A percentile compares a stretch with the other conserved stretches of the same genome.
Conservation (phyloP, 2,797 vertebrate species). For the Eulemur rubriventer region DNA sequence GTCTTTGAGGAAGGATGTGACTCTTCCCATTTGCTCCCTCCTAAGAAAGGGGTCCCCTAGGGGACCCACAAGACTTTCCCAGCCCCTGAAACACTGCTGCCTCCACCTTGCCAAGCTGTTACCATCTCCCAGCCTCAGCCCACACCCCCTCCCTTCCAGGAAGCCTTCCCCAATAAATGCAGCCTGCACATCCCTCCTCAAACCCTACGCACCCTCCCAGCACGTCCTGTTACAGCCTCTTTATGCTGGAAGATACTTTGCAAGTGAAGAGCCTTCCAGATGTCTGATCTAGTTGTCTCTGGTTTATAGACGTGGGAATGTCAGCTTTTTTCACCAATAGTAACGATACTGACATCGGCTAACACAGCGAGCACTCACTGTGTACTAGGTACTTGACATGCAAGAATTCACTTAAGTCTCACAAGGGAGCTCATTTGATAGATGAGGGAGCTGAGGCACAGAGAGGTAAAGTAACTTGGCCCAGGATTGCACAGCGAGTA, state of each 20-base stretch:
- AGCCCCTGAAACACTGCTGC: not conserved
- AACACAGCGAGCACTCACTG: too few relatives aligned
- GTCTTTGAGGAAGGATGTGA: not conserved
- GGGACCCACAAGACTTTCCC: not conserved
- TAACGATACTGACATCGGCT: not conserved
- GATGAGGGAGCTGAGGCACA: not conserved
- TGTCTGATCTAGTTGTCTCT: not conserved
- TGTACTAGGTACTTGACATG: not conserved
- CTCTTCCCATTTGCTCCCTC: not conserved
- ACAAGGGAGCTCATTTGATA: not conserved
- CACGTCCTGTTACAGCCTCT: not conserved
- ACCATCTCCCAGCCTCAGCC: not conserved
- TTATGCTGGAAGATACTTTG: not conserved
- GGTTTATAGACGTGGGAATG: not conserved
- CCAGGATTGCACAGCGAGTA: not conserved
- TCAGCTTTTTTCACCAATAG: not conserved
- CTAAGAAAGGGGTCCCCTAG: not conserved
- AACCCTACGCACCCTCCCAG: not conserved
- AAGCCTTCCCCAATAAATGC: not conserved
- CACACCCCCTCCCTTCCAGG: not conserved
- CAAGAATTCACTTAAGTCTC: not conserved
- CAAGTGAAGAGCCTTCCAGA: not conserved
- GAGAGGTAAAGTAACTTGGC: not conserved
- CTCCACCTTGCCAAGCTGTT: not conserved
- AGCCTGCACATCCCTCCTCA: not conserved